Percentiles rank a stretch among this genome's conserved stretches.
Conservation (phyloP, 2,888 invertebrate genomes). For the Megamerina dolium region DNA sequence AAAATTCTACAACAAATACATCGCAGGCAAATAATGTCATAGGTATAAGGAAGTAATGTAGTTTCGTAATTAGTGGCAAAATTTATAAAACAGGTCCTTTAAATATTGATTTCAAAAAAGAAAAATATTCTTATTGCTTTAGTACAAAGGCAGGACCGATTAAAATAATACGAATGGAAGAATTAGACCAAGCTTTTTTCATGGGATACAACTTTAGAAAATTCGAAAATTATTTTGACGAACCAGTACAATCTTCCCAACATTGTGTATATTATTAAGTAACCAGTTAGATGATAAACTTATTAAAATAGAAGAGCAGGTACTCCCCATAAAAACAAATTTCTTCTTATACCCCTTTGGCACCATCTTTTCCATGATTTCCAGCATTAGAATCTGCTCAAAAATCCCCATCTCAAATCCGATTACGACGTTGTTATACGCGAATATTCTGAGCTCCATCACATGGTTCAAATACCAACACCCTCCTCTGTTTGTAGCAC, state of each 20-base stretch:
- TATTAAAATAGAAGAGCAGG: too few relatives aligned
- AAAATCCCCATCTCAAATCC: too few relatives aligned
- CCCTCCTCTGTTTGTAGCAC: too few relatives aligned
- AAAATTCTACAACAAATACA: conserved; percentile 2
- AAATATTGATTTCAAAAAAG: conserved; percentile 1
- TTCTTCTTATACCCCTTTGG: too few relatives aligned
- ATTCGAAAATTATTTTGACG: background rate
- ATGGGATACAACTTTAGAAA: conserved; percentile 4
- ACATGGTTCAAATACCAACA: too few relatives aligned
- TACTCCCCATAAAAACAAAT: too few relatives aligned
- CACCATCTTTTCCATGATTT: too few relatives aligned
- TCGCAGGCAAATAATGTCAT: background rate
- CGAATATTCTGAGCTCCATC: too few relatives aligned
- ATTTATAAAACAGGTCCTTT: conserved; percentile 3
- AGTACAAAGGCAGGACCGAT: conserved; percentile 1
- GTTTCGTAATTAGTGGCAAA: background rate
- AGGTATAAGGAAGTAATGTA: background rate
- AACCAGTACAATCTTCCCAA: conserved; percentile 2
- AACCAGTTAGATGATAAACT: conserved; percentile 1
- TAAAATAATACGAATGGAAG: conserved; percentile 8
- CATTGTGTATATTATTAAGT: conserved; percentile 5
- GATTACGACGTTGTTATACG: too few relatives aligned
- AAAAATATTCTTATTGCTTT: background rate
- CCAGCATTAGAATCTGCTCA: too few relatives aligned
- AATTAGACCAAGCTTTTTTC: background rate